Percentiles rank a stretch among this genome's conserved stretches.
Evolutionary conservation across 2,113 vertebrate species (phyloP).

Genomic region (Neotoma lepida): DNA sequence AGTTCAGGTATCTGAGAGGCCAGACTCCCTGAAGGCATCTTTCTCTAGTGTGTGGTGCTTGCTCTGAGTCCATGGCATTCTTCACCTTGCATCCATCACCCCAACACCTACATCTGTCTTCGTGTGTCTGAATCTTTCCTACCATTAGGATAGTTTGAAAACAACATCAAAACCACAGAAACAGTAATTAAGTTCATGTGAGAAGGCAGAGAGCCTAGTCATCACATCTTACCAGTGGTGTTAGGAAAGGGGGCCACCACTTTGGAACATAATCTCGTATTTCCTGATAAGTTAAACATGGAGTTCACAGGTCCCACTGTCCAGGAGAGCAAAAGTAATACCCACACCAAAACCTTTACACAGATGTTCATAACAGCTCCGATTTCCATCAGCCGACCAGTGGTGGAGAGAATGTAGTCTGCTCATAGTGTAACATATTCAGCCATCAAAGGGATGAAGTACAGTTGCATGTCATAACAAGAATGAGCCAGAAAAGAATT

Average conservation of each 20-base stretch:
- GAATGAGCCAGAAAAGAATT: background rate
- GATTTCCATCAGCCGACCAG: background rate
- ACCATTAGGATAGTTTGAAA: background rate
- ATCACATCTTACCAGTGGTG: background rate
- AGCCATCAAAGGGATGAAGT: background rate
- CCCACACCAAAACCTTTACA: background rate
- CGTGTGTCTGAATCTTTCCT: background rate
- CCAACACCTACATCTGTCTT: background rate
- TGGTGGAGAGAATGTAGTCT: background rate
- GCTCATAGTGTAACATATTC: background rate
- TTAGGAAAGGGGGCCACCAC: background rate
- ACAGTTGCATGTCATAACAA: background rate
- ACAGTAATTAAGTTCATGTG: background rate
- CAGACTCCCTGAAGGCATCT: background rate
- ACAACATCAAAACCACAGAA: background rate
- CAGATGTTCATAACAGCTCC: background rate
- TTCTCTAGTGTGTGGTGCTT: background rate
- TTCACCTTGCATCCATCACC: background rate
- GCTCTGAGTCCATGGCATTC: background rate
- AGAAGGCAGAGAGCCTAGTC: slow-evolving; percentile 25
- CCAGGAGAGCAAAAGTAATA: background rate
- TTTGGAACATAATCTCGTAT: background rate
- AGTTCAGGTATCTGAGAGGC: background rate
- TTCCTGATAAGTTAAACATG: slow-evolving; percentile 43
- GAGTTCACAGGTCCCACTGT: slow-evolving; percentile 1